Percentiles rank a stretch among this genome's conserved stretches.
Evolutionary conservation across 2,113 vertebrate species (phyloP).

Genomic region (Rhodinocichla rosea): DNA sequence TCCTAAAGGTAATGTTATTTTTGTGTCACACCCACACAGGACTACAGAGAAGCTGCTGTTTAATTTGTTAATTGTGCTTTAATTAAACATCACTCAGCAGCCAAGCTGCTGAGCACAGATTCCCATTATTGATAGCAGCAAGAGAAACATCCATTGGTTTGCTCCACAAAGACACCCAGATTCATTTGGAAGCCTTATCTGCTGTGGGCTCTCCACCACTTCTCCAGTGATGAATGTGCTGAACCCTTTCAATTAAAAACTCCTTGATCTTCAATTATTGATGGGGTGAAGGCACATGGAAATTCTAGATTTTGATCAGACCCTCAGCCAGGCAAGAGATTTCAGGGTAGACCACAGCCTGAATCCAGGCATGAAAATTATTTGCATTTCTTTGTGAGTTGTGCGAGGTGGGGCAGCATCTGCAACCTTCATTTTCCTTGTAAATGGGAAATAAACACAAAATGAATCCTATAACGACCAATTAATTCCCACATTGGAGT

Average conservation of each 20-base stretch:
- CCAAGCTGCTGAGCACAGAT: neutral
- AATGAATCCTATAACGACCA: neutral
- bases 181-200: neutral
- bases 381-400: neutral
- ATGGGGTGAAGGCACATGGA: neutral
- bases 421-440: neutral
- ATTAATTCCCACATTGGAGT: neutral
- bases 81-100: constrained; percentile 5
- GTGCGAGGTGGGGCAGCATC: neutral
- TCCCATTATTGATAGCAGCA: neutral
- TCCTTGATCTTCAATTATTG: neutral
- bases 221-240: neutral
- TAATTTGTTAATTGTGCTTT: neutral
- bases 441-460: neutral
- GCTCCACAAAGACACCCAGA: neutral
- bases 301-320: neutral
- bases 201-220: neutral
- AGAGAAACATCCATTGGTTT: neutral
- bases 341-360: neutral
- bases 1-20: neutral
- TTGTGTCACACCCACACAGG: neutral
- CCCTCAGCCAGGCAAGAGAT: neutral
- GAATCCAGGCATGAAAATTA: neutral
- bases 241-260: neutral
- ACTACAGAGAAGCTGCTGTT: neutral